phyloP scores from a whole-genome alignment of 2,888 invertebrate genomes.

The Oscheius sp. region DNA sequence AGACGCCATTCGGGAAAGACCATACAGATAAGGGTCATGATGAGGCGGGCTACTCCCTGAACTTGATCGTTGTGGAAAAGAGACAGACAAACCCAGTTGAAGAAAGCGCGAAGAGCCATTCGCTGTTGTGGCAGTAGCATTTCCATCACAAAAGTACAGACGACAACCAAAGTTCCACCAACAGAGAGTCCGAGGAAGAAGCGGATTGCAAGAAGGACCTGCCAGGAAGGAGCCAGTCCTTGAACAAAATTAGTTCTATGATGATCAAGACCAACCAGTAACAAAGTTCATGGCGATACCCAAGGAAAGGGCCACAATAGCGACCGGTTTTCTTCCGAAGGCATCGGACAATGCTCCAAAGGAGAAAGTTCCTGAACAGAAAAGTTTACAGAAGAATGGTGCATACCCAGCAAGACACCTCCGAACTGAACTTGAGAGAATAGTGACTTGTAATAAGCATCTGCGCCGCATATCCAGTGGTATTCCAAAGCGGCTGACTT shows the following conservation, averaged over 20 bases:
- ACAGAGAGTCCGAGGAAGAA: slow-evolving; percentile 60
- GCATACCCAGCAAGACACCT: slow-evolving; percentile 53
- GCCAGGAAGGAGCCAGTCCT: slow-evolving; percentile 37
- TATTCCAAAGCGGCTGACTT: slow-evolving; percentile 67
- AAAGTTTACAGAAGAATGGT: not conserved
- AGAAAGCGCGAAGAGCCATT: slow-evolving; percentile 71
- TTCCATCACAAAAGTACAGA: slow-evolving; percentile 73
- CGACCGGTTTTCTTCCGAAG: slow-evolving; percentile 59
- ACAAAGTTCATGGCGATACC: slow-evolving; percentile 61
- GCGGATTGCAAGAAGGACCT: slow-evolving; percentile 36
- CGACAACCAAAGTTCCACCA: slow-evolving; percentile 70
- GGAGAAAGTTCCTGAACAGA: slow-evolving; percentile 59
- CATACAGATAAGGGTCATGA: slow-evolving; percentile 66
- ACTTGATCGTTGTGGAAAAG: not conserved
- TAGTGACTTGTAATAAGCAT: slow-evolving; percentile 58
- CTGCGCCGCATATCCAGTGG: slow-evolving; percentile 67
- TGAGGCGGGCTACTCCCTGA: slow-evolving; percentile 65
- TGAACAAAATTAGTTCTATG: not conserved
- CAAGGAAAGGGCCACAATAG: slow-evolving; percentile 59
- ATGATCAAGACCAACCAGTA: slow-evolving; percentile 47
- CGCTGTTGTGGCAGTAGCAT: slow-evolving; percentile 71
- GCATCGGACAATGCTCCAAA: slow-evolving; percentile 65
- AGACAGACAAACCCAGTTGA: slow-evolving; percentile 68
- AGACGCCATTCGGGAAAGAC: slow-evolving; percentile 68
- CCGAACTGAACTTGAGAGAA: slow-evolving; percentile 66